phyloP scores from a whole-genome alignment of 1,140 invertebrate species.

The Solenopsis fugax region DNA sequence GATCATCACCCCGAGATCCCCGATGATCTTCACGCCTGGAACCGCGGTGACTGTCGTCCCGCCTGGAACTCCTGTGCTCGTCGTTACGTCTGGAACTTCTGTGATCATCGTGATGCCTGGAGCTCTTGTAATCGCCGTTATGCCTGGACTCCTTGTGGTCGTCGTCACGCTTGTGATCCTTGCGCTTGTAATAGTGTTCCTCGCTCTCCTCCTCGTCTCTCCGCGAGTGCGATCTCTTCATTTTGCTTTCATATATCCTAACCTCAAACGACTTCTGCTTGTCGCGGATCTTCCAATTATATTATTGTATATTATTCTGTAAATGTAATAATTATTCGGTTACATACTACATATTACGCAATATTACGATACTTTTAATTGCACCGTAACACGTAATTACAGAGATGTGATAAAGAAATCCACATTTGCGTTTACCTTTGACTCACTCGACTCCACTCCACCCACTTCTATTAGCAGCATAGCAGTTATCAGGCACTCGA shows the following conservation, averaged over 20 bases:
- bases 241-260: not conserved
- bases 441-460: too few species aligned
- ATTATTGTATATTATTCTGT: not conserved
- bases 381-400: not conserved
- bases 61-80: not conserved
- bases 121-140: not conserved
- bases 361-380: not conserved
- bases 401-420: not conserved
- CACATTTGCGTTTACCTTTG: too few species aligned
- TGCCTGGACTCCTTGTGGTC: not conserved
- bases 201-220: constrained; percentile 26
- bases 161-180: not conserved
- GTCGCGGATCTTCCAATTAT: not conserved
- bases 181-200: constrained; percentile 16
- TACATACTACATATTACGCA: not conserved
- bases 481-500: too few species aligned
- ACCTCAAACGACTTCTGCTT: not conserved
- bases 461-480: too few species aligned
- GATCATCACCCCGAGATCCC: not conserved
- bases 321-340: not conserved
- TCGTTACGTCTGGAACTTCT: constrained; percentile 9
- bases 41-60: not conserved
- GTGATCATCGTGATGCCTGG: not conserved
- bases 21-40: not conserved
- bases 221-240: constrained; percentile 36